phyloP scores from a whole-genome alignment of 2,888 invertebrate species.

The Xestia xanthographa region DNA sequence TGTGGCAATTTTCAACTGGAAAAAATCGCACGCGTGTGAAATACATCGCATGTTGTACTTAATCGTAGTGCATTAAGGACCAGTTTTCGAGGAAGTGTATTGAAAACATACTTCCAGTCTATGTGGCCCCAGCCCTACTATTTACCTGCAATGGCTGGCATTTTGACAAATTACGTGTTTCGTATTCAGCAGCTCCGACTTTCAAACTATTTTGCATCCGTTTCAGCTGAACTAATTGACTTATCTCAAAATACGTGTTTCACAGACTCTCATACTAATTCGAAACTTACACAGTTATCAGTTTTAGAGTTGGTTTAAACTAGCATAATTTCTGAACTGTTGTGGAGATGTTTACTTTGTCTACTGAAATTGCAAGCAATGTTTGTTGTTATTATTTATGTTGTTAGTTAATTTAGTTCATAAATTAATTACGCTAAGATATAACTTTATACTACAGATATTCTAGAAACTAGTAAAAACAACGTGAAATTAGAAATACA shows the following conservation, averaged over 20 bases:
- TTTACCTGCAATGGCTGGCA: slow-evolving; percentile 19
- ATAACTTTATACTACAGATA: neutral
- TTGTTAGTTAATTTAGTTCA: neutral
- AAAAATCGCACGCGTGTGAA: too few relatives aligned
- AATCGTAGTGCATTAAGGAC: too few relatives aligned
- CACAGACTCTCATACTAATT: neutral
- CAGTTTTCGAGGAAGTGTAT: too few relatives aligned
- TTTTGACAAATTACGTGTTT: slow-evolving; percentile 36
- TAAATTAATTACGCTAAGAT: neutral
- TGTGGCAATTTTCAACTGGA: too few relatives aligned
- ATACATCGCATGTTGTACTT: too few relatives aligned
- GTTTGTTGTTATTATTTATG: neutral
- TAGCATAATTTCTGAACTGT: neutral
- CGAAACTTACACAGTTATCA: slow-evolving; percentile 3
- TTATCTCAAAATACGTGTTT: slow-evolving; percentile 8
- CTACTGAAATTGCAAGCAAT: neutral
- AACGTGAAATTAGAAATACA: neutral
- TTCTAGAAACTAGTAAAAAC: neutral
- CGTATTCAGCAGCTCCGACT: slow-evolving; percentile 23
- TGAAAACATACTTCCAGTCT: neutral
- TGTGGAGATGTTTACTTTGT: neutral
- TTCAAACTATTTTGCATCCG: slow-evolving; percentile 22
- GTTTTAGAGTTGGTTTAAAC: neutral
- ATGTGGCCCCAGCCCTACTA: neutral
- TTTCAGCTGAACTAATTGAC: slow-evolving; percentile 29